Evolutionary conservation across 2,797 vertebrate species (phyloP), one percentile per base, ranked within the genome.

Genomic region (Phoxinus dragarum): DNA sequence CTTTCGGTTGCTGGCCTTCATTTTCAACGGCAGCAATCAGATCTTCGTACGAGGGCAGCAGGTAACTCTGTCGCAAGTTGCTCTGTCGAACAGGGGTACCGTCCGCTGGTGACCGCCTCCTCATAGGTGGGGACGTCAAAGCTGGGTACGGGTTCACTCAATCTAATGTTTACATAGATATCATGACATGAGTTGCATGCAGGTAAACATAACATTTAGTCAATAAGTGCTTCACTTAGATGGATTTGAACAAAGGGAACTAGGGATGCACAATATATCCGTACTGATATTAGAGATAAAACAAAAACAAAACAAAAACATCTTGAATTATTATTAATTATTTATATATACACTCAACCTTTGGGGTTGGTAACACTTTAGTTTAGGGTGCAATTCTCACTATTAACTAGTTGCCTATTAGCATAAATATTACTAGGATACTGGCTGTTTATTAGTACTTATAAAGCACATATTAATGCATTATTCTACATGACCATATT

Each of bases 1-100:
- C 74, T 0, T 87, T 42, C 3, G 90, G 92, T 0, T 49, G 87
- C 0, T 73, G 36, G 21, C 95, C 96, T 0, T 97, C 95, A 0
- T 96, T 94, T 77, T 97, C 94, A 75, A 96, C 94, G 0, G 95
- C 95, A 1, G 91, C 95, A 0, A 97, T 92, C 85, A 99, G 88
- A 1, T 98, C 99, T 89, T 99, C 98, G 0, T 99, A 99, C 42
- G 98, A 99, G 0, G 98, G 98, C 54, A 99, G 96, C 90, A 94
- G 95, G 8, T 97, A 96, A 77, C 95, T 97, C 9, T 96, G 88
- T 40, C 94, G 93, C 0, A 94, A 91, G 91, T 96, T 96, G 88
- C 94, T 95, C 14, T 95, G 95, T 61, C 94, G 93, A 6, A 93
- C 85, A 0, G 96, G 96, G 96, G 0, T 96, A 94, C 69, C 91